These are phyloP conservation scores for Dicrurus megarhynchus DNA, from an alignment of 2,113 vertebrate genomes.

Conservation along the genomic window DNA sequence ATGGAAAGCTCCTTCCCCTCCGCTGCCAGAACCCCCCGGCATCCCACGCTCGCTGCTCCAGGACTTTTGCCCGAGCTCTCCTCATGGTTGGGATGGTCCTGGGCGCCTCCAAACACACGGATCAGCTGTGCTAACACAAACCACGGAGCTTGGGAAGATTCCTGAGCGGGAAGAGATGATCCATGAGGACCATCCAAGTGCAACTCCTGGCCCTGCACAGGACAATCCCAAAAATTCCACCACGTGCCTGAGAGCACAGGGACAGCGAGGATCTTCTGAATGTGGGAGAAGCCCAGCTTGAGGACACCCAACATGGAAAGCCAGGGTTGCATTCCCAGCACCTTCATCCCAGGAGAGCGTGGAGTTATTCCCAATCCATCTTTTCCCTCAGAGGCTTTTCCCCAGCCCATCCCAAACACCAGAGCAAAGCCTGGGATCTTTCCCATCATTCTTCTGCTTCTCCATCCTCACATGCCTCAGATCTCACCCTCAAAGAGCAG, in stretches of 20 bases:
- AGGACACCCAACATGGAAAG: rapidly evolving
- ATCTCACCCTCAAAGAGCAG: not conserved
- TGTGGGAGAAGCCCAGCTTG: rapidly evolving
- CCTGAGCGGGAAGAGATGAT: not conserved
- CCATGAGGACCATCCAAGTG: not conserved
- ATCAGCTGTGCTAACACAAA: not conserved
- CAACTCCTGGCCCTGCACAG: not conserved
- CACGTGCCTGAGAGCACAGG: not conserved
- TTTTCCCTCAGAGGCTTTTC: not conserved
- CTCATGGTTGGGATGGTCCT: not conserved
- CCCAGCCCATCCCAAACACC: not conserved
- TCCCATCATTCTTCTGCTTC: not conserved
- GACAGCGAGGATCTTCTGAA: rapidly evolving
- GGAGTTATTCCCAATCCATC: rapidly evolving
- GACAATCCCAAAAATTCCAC: not conserved
- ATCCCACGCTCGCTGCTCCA: not conserved
- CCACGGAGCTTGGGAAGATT: not conserved
- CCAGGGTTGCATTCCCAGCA: not conserved
- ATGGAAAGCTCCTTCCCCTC: not conserved
- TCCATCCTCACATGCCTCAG: rapidly evolving
- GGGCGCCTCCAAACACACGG: not conserved
- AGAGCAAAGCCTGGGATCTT: not conserved
- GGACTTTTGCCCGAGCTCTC: not conserved
- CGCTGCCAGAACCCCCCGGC: not conserved
- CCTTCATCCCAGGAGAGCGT: rapidly evolving